Evolutionary conservation across 92 coral and sea anemone genomes (phyloP), one percentile per base, ranked within the genome.

Genomic region (Nematostella vectensis): DNA sequence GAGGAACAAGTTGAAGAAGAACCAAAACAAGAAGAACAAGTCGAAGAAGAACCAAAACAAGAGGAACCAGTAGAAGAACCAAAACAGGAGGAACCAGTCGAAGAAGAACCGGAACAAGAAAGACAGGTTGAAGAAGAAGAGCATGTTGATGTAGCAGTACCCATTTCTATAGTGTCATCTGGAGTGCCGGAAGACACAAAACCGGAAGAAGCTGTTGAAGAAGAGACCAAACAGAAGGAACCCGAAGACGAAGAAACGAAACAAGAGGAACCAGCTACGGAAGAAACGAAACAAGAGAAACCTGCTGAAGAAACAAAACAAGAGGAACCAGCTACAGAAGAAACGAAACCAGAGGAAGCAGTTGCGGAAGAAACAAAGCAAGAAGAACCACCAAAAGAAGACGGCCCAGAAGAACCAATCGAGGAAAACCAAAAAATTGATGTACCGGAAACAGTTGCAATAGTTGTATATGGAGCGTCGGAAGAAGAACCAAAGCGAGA

Each of bases 11-110:
- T 18, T 6, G 4, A 11, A 11, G 19, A 33, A 15, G 27, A 38
- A 27, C 4, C 11, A 13, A 28, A 23, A 4, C 30, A 33, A 22
- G 48, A 33, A 20, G 27, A 19, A 23, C 29, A 33, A 20, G 20
- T 4, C 19, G 26, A 25, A 29, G 39, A 36, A 20, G 62, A 56
- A n/a, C 33, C 21, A 21, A 24, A n/a, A 15, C 3, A 44, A 56
- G 29, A 26, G 21, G 50, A 39, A 57, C 13, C 50, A 37, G 27
- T 9, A 45, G 66, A 59, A 27, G 66, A 59, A 45, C n/a, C n/a
- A n/a, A 59, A 3, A 25, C 28, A n/a, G 15, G 53, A 23, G 15
- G 54, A 20, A 0, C 30, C 47, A 42, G 12, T 2, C 26, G 42
- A 53, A 27, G 48, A 33, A 13, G 62, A 4, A 57, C 47, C 38